Evolutionary conservation across 2,113 vertebrate genomes (phyloP).

Genomic region (Halcyon malimbica): DNA sequence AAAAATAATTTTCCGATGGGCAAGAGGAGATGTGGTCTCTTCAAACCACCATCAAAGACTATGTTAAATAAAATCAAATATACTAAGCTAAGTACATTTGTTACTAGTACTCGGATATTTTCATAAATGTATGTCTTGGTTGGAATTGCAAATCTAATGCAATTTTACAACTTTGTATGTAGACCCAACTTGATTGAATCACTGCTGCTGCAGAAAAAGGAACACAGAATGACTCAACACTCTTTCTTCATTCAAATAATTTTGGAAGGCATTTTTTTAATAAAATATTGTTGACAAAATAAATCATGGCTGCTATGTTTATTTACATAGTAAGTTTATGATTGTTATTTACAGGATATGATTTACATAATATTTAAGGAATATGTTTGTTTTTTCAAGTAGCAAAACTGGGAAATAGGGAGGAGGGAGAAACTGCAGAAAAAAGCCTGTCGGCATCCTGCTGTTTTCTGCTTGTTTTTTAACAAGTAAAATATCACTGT

Average conservation of each 20-base stretch:
- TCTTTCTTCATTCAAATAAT: neutral
- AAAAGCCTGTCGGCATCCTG: neutral
- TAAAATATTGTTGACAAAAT: constrained; percentile 22
- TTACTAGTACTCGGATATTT: neutral
- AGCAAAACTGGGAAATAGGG: neutral
- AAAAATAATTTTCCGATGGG: neutral
- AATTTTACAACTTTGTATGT: neutral
- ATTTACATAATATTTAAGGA: neutral
- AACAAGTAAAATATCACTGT: neutral
- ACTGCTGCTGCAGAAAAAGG: neutral
- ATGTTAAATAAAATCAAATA: neutral
- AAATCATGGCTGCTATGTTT: neutral
- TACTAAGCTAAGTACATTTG: neutral
- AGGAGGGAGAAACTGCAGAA: neutral
- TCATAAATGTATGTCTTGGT: neutral
- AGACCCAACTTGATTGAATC: neutral
- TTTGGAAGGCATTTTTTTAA: neutral
- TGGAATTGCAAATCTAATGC: constrained; percentile 6
- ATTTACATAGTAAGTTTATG: neutral
- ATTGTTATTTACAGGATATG: neutral
- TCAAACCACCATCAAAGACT: neutral
- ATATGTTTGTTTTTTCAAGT: neutral
- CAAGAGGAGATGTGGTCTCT: neutral
- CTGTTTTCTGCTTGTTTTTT: neutral
- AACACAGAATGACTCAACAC: neutral